Conservation (phyloP, 2,888 invertebrate species). For the Tenthredo scrophulariae region DNA sequence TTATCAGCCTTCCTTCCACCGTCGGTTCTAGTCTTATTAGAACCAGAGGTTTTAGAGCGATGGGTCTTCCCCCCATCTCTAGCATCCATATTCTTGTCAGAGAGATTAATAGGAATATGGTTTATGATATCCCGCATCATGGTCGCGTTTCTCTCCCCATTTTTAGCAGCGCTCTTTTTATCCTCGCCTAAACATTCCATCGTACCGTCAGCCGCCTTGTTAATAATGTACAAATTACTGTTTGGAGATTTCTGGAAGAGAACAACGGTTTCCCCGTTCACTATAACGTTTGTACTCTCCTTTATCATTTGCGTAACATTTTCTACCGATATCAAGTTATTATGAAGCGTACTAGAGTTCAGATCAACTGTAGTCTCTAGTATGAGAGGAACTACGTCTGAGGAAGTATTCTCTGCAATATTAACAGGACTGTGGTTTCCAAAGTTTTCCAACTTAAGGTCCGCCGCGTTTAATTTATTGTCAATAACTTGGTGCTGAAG, state of each 20-base stretch:
- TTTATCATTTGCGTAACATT: conserved; percentile 63
- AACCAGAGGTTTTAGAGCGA: conserved; percentile 3
- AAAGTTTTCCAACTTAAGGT: neutral
- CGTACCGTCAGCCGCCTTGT: conserved; percentile 73
- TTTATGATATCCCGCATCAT: conserved; percentile 37
- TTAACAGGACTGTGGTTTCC: neutral
- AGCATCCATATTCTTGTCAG: neutral
- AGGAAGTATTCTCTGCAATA: conserved; percentile 56
- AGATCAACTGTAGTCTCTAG: conserved; percentile 57
- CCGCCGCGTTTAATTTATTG: neutral
- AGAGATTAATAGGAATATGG: conserved; percentile 38
- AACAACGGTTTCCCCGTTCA: conserved; percentile 75
- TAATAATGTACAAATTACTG: conserved; percentile 75
- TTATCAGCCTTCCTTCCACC: neutral
- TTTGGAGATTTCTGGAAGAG: conserved; percentile 74
- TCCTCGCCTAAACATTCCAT: conserved; percentile 9
- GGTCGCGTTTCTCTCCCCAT: neutral
- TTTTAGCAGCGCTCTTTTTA: neutral
- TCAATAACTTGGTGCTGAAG: conserved; percentile 66
- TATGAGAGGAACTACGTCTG: conserved; percentile 55
- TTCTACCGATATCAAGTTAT: conserved; percentile 59
- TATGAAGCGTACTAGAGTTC: conserved; percentile 56
- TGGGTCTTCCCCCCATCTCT: neutral
- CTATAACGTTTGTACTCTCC: conserved; percentile 72
- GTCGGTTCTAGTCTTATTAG: neutral